Percentiles rank a stretch among this genome's conserved stretches.
phyloP scores from a whole-genome alignment of 2,888 invertebrate genomes.

The Serrognathus titanus region DNA sequence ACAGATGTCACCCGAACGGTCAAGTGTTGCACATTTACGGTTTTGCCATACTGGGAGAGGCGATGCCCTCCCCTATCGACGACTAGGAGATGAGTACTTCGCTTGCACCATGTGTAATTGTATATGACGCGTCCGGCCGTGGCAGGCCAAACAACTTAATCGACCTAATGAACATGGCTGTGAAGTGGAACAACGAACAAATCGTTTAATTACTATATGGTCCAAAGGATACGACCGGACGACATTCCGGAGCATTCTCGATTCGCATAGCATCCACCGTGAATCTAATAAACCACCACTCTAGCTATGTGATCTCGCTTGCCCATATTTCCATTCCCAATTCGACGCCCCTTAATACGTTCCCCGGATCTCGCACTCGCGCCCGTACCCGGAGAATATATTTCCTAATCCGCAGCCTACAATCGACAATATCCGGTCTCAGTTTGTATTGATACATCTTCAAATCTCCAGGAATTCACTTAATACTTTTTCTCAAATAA shows the following conservation, averaged over 20 bases:
- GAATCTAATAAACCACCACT: slow-evolving; percentile 2
- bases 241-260: not conserved
- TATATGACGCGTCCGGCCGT: not conserved
- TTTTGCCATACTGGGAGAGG: too few relatives aligned
- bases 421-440: slow-evolving; percentile 2
- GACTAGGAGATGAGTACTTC: too few relatives aligned
- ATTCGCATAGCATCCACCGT: not conserved
- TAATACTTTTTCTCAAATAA: too few relatives aligned
- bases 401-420: slow-evolving; percentile 1
- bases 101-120: not conserved
- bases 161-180: not conserved
- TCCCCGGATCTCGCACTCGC: not conserved
- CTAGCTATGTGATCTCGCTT: slow-evolving; percentile 1
- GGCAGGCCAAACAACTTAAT: not conserved
- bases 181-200: slow-evolving; percentile 1
- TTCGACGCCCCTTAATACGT: not conserved
- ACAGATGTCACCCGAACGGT: slow-evolving; percentile 1
- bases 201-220: not conserved
- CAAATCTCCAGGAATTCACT: not conserved
- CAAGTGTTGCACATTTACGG: not conserved
- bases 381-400: not conserved
- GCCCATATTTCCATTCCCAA: slow-evolving; percentile 1
- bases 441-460: not conserved
- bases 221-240: not conserved
- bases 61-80: too few relatives aligned